Evolutionary conservation across 2,888 invertebrate species (phyloP).

Genomic region (Frankliniella intonsa): DNA sequence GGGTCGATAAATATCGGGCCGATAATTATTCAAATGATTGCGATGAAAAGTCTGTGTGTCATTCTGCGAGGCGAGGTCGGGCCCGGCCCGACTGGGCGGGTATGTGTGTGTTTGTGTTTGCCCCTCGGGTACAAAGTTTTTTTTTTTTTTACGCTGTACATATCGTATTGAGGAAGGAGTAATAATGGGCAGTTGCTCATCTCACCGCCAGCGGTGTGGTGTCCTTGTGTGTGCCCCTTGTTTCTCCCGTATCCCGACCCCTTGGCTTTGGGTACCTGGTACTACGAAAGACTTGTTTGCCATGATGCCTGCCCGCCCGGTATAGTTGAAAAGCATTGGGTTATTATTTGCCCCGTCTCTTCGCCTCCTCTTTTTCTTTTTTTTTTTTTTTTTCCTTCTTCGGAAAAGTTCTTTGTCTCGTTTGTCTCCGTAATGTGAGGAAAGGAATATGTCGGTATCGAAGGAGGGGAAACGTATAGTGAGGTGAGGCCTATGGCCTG

Average conservation of each 20-base stretch:
- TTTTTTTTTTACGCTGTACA: neutral
- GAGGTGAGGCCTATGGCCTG: too few species aligned
- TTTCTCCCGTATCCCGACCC: too few species aligned
- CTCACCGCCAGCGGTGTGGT: neutral
- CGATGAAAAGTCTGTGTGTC: slow-evolving; percentile 3
- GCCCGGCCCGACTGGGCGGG: neutral
- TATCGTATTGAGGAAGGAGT: neutral
- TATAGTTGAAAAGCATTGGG: slow-evolving; percentile 27
- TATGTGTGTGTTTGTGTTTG: too few species aligned
- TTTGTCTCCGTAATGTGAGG: too few species aligned
- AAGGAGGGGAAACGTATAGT: too few species aligned
- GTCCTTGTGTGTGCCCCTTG: too few species aligned
- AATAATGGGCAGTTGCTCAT: slow-evolving; percentile 11
- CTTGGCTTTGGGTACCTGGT: too few species aligned
- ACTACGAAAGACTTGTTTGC: too few species aligned
- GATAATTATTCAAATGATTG: slow-evolving; percentile 27
- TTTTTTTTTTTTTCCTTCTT: too few species aligned
- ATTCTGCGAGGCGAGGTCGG: neutral
- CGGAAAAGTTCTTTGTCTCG: too few species aligned
- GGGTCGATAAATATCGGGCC: neutral
- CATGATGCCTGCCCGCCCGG: neutral
- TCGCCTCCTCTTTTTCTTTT: too few species aligned
- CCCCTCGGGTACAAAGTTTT: neutral
- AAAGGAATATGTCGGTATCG: too few species aligned
- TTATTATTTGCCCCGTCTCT: slow-evolving; percentile 19